phyloP scores from a whole-genome alignment of 2,888 invertebrate species.

The Gymnosoma rotundatum region DNA sequence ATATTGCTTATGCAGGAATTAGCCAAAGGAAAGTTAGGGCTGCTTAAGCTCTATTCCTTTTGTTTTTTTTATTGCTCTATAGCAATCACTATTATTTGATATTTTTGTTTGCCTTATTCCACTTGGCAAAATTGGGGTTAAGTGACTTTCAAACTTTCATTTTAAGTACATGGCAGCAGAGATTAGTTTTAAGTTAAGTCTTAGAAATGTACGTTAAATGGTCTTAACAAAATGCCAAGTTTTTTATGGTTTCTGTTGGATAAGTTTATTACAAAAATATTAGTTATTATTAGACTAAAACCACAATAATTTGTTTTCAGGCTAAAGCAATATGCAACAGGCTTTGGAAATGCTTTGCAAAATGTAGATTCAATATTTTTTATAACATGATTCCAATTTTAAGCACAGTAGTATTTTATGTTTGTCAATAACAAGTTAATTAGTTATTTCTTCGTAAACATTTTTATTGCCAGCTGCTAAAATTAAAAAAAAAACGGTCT shows the following conservation, averaged over 20 bases:
- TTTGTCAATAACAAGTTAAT: constrained; percentile 9
- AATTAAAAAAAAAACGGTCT: too few relatives aligned
- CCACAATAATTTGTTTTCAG: constrained; percentile 2
- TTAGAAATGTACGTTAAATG: constrained; percentile 1
- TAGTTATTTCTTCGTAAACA: too few relatives aligned
- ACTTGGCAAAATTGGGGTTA: constrained; percentile 66
- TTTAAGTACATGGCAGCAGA: constrained; percentile 16
- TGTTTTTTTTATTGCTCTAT: constrained; percentile 9
- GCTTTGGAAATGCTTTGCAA: not conserved
- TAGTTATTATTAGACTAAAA: constrained; percentile 42
- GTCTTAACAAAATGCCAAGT: constrained; percentile 17
- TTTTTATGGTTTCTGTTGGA: constrained; percentile 36
- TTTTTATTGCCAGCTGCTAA: too few relatives aligned
- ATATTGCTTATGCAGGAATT: constrained; percentile 60
- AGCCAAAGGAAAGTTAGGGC: constrained; percentile 73
- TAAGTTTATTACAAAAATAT: constrained; percentile 51
- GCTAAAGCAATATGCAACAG: constrained; percentile 13
- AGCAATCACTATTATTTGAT: constrained; percentile 47
- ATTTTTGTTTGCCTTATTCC: constrained; percentile 29
- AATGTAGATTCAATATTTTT: not conserved
- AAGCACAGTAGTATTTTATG: not conserved
- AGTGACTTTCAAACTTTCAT: constrained; percentile 70
- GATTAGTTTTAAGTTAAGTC: not conserved
- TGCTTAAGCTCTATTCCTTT: constrained; percentile 25
- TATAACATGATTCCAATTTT: not conserved